Base-by-base conservation (phyloP, 2,797 vertebrate species). In the Betta splendens region DNA sequence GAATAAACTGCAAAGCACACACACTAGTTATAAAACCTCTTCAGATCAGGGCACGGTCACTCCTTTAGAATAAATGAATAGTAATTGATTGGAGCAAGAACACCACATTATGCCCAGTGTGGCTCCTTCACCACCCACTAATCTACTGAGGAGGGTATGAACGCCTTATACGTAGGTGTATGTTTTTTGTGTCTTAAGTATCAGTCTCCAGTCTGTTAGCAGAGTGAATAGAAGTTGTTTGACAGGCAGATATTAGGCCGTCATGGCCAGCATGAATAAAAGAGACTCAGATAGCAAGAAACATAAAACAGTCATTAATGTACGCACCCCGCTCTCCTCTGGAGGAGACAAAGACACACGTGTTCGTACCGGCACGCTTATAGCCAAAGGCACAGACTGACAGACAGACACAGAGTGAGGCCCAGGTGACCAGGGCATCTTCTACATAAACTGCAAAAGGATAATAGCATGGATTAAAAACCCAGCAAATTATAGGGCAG, bases 171-270 rank as follows among this genome's bases (percentile, higher is more conserved):
- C 54, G 83, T 83, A 85, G 81, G 84, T 85, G 84, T 87, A 63
- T 74, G 58, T 79, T 79, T 86, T 86, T 69, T 86, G 82, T 85
- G 73, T 87, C 85, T 85, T 83, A 83, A 85, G 86, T 89, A 81
- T 87, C 80, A 83, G 85, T 87, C 83, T 85, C 72, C 78, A 64
- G 69, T 63, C 58, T 73, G 76, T 77, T 75, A 78, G 77, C 40
- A 0, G 11, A 22, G 25, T 87, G 81, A 88, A 87, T 85, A 73
- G 75, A 67, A 78, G 75, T 72, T 81, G 80, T 84, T 76, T 92
- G 91, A 91, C 91, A 92, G 89, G 89, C 87, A 86, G 84, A 89
- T 88, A 91, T 91, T 91, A 92, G 88, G 85, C 86, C 88, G 85
- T 91, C 91, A 92, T 64, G 84, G 88, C 81, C 80, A 68, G 21